phyloP scores from a whole-genome alignment of 2,888 invertebrate species.

The Idaea aversata region DNA sequence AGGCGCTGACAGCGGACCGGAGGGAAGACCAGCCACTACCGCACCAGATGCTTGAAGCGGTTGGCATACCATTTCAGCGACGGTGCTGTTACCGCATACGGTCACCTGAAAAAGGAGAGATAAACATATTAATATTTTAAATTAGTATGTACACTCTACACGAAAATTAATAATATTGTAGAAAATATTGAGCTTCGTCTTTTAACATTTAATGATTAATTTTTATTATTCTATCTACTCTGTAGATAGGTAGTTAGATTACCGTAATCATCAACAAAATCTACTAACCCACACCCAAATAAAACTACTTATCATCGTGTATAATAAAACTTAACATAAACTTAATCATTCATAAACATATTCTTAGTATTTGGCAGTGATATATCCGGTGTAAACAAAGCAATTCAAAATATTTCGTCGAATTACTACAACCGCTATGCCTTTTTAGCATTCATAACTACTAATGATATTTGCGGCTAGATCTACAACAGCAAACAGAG shows the following conservation, averaged over 20 bases:
- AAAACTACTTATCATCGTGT: background rate
- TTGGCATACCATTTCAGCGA: conserved; percentile 71
- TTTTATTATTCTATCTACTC: too few species aligned
- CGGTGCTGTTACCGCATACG: conserved; percentile 64
- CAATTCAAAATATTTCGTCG: background rate
- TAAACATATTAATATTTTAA: background rate
- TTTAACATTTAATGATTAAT: too few species aligned
- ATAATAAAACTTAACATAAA: background rate
- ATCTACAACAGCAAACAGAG: conserved; percentile 1
- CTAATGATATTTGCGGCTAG: background rate
- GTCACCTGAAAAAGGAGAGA: conserved; percentile 54
- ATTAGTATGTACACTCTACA: too few species aligned
- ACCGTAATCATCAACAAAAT: background rate
- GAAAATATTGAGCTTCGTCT: too few species aligned
- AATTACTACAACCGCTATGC: conserved; percentile 1
- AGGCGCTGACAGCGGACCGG: conserved; percentile 62
- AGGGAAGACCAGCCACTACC: conserved; percentile 60
- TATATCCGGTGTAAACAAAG: background rate
- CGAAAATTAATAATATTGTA: too few species aligned
- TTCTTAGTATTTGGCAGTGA: background rate
- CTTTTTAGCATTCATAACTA: background rate
- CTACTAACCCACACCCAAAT: background rate
- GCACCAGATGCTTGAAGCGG: conserved; percentile 69
- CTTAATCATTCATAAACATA: background rate
- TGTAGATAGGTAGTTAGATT: background rate